Evolutionary conservation across 2,797 vertebrate species (phyloP).

Genomic region (Amniataba percoides): DNA sequence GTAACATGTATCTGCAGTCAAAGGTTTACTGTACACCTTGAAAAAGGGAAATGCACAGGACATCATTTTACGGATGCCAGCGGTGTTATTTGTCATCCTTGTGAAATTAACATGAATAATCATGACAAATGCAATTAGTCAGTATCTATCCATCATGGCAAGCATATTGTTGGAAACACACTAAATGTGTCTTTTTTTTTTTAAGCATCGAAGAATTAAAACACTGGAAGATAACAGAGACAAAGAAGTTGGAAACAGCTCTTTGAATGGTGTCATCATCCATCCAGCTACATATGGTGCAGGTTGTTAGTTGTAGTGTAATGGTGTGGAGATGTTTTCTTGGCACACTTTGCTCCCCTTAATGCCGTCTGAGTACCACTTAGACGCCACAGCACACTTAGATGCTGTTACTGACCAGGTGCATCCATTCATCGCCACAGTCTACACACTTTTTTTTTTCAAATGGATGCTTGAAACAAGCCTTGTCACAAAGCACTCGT

Average conservation of each 20-base stretch:
- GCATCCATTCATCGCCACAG: slow-evolving; percentile 44
- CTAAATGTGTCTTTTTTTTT: background rate
- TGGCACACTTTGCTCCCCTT: slow-evolving; percentile 12
- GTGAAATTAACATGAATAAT: background rate
- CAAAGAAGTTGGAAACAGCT: background rate
- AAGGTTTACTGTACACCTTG: background rate
- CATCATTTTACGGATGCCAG: background rate
- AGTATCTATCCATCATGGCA: background rate
- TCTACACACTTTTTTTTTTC: slow-evolving; percentile 45
- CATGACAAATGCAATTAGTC: background rate
- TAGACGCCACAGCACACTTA: slow-evolving; percentile 31
- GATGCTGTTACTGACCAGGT: slow-evolving; percentile 51
- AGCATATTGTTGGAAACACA: background rate
- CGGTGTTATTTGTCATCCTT: background rate
- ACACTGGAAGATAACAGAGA: too few species aligned
- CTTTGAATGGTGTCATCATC: background rate
- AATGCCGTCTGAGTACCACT: slow-evolving; percentile 19
- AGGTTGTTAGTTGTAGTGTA: slow-evolving; percentile 16
- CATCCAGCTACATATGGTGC: background rate
- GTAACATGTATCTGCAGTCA: background rate
- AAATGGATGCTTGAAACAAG: slow-evolving; percentile 54
- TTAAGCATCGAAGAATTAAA: background rate
- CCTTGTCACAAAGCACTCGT: slow-evolving; percentile 59
- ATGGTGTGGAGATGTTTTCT: slow-evolving; percentile 28
- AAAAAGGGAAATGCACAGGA: background rate